A percentile compares a stretch with the other conserved stretches of the same genome.
Evolutionary conservation across 2,113 vertebrate genomes (phyloP).

Genomic region (Todiramphus saurophagus): DNA sequence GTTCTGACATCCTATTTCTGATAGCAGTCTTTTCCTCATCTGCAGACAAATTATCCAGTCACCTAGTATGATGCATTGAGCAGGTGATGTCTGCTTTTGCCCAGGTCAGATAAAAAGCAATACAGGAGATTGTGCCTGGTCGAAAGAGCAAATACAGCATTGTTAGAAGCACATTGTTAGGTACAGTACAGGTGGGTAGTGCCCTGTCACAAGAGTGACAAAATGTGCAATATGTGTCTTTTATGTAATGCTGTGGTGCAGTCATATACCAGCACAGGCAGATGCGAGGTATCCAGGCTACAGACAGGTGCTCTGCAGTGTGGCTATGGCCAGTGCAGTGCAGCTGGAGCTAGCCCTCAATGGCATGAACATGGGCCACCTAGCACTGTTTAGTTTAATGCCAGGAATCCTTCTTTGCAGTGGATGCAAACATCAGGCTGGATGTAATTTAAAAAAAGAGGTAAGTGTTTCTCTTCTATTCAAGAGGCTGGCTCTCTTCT

Average conservation of each 20-base stretch:
- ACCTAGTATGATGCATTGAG: not conserved
- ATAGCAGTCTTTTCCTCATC: not conserved
- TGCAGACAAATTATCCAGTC: not conserved
- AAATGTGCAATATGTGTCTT: not conserved
- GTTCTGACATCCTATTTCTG: not conserved
- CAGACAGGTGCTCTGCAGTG: not conserved
- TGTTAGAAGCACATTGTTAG: not conserved
- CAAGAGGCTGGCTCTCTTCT: not conserved
- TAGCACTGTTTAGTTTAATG: not conserved
- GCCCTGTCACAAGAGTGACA: not conserved
- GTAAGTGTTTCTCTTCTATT: not conserved
- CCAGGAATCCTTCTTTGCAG: not conserved
- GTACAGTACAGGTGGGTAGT: rapidly evolving
- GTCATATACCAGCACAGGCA: not conserved
- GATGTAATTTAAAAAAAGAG: not conserved
- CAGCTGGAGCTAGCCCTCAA: not conserved
- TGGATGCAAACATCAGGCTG: not conserved
- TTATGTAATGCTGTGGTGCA: not conserved
- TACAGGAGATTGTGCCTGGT: not conserved
- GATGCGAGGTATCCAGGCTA: rapidly evolving
- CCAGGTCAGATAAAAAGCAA: not conserved
- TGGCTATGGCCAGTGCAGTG: not conserved
- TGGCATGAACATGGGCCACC: not conserved
- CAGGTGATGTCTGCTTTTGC: not conserved
- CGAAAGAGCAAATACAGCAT: not conserved